A percentile compares a stretch with the other conserved stretches of the same genome.
These are phyloP conservation scores for Ammodytes marinus DNA, from an alignment of 2,113 vertebrate species.

Conservation along the genomic window DNA sequence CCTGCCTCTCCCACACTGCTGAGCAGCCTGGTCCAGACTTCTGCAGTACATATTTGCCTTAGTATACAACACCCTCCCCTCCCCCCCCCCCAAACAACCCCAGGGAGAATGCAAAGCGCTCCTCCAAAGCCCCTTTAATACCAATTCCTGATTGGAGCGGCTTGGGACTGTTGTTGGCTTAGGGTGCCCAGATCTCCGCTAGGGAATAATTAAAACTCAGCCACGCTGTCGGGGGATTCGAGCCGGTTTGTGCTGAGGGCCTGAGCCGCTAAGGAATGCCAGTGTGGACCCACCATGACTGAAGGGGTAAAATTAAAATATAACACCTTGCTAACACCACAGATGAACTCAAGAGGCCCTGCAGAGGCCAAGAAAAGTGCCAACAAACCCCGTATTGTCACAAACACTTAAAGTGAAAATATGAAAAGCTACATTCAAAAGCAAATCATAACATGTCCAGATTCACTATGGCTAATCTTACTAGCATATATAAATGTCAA, in stretches of 20 bases:
- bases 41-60: conserved; percentile 75
- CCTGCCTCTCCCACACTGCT: conserved; percentile 54
- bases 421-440: conserved; percentile 28
- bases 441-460: conserved; percentile 12
- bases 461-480: not conserved
- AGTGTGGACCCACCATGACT: conserved; percentile 60
- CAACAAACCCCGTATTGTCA: conserved; percentile 15
- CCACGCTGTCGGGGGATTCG: conserved; percentile 53
- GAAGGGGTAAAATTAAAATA: conserved; percentile 32
- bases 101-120: conserved; percentile 71
- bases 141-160: conserved; percentile 75
- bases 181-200: conserved; percentile 66
- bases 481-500: not conserved
- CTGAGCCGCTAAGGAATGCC: conserved; percentile 84
- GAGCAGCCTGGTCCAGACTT: conserved; percentile 64
- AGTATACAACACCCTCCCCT: conserved; percentile 55
- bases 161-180: conserved; percentile 77
- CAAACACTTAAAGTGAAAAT: not conserved
- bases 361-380: conserved; percentile 24
- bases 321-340: conserved; percentile 37
- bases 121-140: conserved; percentile 75
- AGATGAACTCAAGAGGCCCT: conserved; percentile 47
- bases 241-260: conserved; percentile 58
- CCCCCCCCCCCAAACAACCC: conserved; percentile 17
- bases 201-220: conserved; percentile 78